A percentile compares a stretch with the other conserved stretches of the same genome.
Evolutionary conservation across 1,140 invertebrate genomes (phyloP).

Genomic region (Theocolax elegans): DNA sequence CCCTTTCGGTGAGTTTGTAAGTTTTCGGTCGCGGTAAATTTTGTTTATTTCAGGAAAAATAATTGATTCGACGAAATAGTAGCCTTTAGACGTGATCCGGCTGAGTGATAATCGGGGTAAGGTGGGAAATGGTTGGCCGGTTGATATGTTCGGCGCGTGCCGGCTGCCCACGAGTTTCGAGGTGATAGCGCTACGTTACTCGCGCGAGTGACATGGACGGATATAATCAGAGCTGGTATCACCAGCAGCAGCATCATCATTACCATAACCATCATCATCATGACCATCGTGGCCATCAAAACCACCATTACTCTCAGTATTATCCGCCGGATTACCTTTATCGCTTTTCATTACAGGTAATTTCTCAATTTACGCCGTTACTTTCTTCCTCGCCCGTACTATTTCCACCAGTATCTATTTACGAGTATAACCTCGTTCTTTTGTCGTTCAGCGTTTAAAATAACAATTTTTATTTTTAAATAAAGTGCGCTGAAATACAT

Average conservation of each 20-base stretch:
- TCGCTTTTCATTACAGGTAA: conserved; percentile 65
- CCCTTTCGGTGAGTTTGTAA: neutral
- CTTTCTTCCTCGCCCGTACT: neutral
- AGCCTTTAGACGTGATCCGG: no score
- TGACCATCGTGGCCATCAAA: conserved; percentile 50
- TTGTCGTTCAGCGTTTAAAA: neutral
- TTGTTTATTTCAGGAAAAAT: neutral
- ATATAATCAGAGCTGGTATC: conserved; percentile 65
- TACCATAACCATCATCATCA: conserved; percentile 53
- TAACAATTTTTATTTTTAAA: no score
- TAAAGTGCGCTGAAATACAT: neutral
- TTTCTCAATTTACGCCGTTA: neutral
- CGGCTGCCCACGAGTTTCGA: conserved; percentile 40
- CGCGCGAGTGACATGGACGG: conserved; percentile 61
- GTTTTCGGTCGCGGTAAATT: neutral
- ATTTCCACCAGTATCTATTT: no score
- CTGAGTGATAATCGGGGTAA: conserved; percentile 17
- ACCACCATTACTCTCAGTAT: conserved; percentile 59
- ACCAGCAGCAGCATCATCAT: conserved; percentile 58
- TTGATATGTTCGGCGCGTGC: conserved; percentile 50
- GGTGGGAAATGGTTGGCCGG: conserved; percentile 39
- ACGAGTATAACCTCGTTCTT: neutral
- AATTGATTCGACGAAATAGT: no score
- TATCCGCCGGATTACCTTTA: conserved; percentile 65
- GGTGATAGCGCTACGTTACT: conserved; percentile 36